Conservation (phyloP, 2,888 invertebrate genomes). For the Notocelia uddmanniana region DNA sequence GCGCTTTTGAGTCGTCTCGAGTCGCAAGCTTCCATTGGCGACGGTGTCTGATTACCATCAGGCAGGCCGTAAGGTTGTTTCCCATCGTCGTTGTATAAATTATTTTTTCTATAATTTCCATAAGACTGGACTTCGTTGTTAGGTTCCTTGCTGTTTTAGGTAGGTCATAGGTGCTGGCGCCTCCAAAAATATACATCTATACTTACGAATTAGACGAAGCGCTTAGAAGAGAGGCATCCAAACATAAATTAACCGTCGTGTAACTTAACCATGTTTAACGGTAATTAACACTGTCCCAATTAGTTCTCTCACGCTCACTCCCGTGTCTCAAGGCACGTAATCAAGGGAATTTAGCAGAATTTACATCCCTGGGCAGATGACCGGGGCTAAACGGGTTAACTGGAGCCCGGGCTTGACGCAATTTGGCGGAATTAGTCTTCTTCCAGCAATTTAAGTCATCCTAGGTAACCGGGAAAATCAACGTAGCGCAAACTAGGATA, state of each 20-base stretch:
- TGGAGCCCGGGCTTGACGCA: conserved; percentile 35
- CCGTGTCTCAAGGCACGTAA: conserved; percentile 35
- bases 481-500: not conserved
- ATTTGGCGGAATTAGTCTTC: conserved; percentile 33
- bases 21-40: too few species aligned
- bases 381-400: conserved; percentile 50
- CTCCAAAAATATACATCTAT: too few species aligned
- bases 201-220: not conserved
- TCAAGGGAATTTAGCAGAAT: conserved; percentile 51
- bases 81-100: too few species aligned
- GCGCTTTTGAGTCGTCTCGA: too few species aligned
- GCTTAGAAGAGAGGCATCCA: not conserved
- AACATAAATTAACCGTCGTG: not conserved
- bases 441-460: conserved; percentile 14
- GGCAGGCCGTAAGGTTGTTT: too few species aligned
- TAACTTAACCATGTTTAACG: not conserved
- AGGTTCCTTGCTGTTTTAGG: not conserved
- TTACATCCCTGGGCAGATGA: conserved; percentile 53
- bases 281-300: not conserved
- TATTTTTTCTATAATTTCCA: too few species aligned
- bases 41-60: too few species aligned
- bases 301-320: conserved; percentile 6
- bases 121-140: not conserved
- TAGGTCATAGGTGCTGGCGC: too few species aligned
- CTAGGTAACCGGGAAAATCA: conserved; percentile 12